Evolutionary conservation across 35 echinoderm and acorn worm genomes (phyloP).

Genomic region (Lytechinus variegatus): DNA sequence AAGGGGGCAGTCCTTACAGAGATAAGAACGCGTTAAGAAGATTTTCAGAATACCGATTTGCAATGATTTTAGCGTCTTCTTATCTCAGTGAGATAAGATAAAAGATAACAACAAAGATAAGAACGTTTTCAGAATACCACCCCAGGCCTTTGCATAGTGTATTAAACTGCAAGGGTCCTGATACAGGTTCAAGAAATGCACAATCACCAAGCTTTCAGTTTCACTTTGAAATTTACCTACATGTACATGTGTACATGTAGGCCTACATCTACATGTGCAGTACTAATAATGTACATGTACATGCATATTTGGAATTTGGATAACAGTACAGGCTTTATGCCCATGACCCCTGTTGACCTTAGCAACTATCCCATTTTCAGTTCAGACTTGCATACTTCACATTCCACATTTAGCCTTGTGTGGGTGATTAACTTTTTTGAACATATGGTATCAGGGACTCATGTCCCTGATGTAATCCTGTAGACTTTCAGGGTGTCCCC

Average conservation of each 20-base stretch:
- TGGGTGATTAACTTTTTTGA: not conserved
- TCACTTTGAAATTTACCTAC: not conserved
- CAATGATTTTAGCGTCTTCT: no score
- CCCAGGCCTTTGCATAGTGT: no score
- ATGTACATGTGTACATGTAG: not conserved
- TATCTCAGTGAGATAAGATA: no score
- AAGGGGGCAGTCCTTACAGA: no score
- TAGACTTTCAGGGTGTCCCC: not conserved
- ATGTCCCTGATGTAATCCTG: not conserved
- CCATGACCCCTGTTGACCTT: not conserved
- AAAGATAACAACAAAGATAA: no score
- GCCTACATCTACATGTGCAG: not conserved
- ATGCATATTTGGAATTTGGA: not conserved
- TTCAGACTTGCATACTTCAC: not conserved
- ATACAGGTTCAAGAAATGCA: no score
- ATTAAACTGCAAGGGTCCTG: no score
- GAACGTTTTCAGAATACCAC: no score
- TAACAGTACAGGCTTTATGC: not conserved
- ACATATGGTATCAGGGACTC: no score
- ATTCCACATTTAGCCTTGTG: constrained; percentile 9
- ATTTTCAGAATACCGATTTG: no score
- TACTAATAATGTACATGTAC: not conserved
- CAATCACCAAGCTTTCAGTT: no score
- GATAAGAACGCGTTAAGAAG: no score
- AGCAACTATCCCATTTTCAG: not conserved